Conservation (phyloP, 2,113 vertebrate genomes). For the Nansenia antarctica region DNA sequence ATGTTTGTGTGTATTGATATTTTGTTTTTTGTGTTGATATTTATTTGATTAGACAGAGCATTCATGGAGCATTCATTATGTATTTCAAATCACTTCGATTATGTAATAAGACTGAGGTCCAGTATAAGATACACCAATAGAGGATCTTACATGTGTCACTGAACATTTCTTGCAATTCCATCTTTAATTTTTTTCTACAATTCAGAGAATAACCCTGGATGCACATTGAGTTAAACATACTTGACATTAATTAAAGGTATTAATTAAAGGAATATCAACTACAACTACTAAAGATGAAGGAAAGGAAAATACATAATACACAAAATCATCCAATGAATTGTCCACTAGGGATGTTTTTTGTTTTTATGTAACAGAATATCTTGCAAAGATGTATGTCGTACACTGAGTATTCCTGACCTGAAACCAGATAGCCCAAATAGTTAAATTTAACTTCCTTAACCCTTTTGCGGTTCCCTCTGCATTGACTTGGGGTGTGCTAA, state of each 20-base stretch:
- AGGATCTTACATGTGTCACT: no score
- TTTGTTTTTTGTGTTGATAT: no score
- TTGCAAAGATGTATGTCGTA: constrained; percentile 17
- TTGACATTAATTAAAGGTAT: no score
- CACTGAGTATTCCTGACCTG: constrained; percentile 27
- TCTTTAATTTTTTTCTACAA: neutral
- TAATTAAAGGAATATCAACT: no score
- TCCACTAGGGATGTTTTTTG: neutral
- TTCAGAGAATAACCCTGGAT: neutral
- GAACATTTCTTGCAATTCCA: no score
- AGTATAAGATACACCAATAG: no score
- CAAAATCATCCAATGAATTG: neutral
- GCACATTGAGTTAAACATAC: neutral
- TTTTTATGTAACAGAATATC: neutral
- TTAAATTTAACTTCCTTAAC: constrained; percentile 45
- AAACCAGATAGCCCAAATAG: constrained; percentile 33
- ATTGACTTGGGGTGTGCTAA: neutral
- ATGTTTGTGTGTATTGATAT: no score
- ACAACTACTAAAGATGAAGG: no score
- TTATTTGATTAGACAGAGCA: no score
- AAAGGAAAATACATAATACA: no score
- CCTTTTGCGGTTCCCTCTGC: constrained; percentile 32
- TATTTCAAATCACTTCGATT: no score
- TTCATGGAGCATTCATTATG: no score
- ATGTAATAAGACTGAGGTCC: neutral